Percentiles rank a stretch among this genome's conserved stretches.
phyloP scores from a whole-genome alignment of 2,113 vertebrate genomes.

The Scatophagus argus region DNA sequence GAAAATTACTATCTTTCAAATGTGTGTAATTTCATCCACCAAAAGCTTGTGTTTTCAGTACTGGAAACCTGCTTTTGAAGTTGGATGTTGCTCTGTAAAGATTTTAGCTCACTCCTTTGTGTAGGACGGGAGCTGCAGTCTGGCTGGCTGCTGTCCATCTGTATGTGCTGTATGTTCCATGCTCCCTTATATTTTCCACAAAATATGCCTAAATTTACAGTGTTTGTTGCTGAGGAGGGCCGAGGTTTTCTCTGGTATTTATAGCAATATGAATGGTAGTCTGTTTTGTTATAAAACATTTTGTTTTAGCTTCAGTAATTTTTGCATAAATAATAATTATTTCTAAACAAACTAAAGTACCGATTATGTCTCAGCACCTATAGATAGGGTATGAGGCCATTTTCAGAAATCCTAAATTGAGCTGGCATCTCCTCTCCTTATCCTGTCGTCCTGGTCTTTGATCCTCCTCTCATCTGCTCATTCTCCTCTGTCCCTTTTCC shows the following conservation, averaged over 20 bases:
- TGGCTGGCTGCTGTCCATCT: constrained; percentile 5
- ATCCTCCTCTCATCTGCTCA: constrained; percentile 71
- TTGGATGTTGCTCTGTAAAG: background rate
- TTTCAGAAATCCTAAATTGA: constrained; percentile 52
- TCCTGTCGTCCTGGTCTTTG: constrained; percentile 68
- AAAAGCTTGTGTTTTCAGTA: constrained; percentile 5
- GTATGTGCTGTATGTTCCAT: background rate
- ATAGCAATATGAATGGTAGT: background rate
- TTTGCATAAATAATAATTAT: background rate
- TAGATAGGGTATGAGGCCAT: constrained; percentile 29
- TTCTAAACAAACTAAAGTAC: constrained; percentile 13
- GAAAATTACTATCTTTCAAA: constrained; percentile 17
- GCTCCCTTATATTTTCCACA: background rate
- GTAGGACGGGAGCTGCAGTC: background rate
- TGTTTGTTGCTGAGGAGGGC: background rate
- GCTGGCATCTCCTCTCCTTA: constrained; percentile 41
- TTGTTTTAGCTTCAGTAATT: background rate
- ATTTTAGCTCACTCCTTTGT: background rate
- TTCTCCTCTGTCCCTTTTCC: constrained; percentile 61
- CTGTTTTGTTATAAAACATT: background rate
- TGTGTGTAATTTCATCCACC: constrained; percentile 11
- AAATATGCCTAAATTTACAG: background rate
- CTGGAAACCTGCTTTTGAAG: background rate
- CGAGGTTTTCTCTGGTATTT: background rate
- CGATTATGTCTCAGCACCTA: constrained; percentile 16